Conservation (phyloP, 2,113 vertebrate genomes). For the Mustelus asterias region DNA sequence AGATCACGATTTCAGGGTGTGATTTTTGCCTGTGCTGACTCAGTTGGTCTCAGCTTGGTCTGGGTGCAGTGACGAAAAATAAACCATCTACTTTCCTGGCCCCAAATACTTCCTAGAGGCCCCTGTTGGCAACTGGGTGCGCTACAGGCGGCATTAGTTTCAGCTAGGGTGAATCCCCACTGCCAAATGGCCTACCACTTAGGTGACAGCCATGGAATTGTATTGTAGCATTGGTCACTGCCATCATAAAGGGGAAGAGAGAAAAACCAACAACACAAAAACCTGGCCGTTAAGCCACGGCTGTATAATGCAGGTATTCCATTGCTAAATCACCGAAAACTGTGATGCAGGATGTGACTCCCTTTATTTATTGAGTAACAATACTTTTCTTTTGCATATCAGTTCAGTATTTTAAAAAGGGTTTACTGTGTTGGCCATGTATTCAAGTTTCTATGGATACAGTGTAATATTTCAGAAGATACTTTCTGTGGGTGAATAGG, state of each 20-base stretch:
- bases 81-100: not conserved
- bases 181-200: not conserved
- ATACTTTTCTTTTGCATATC: not conserved
- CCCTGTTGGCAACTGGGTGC: not conserved
- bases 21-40: not conserved
- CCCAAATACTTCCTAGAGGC: not conserved
- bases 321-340: not conserved
- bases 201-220: not conserved
- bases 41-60: not conserved
- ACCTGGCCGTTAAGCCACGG: not conserved
- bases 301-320: not conserved
- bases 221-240: not conserved
- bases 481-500: not conserved
- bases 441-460: constrained; percentile 20
- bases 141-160: not conserved
- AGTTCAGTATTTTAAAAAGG: not conserved
- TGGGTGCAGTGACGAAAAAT: not conserved
- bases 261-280: not conserved
- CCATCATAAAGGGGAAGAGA: not conserved
- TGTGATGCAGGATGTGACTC: too few species aligned
- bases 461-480: constrained; percentile 22
- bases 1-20: not conserved
- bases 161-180: not conserved
- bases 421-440: not conserved
- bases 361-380: not conserved